These are phyloP conservation scores for Porites australiensis DNA, from an alignment of 64 coral and sea anemone species.

Conservation along the genomic window DNA sequence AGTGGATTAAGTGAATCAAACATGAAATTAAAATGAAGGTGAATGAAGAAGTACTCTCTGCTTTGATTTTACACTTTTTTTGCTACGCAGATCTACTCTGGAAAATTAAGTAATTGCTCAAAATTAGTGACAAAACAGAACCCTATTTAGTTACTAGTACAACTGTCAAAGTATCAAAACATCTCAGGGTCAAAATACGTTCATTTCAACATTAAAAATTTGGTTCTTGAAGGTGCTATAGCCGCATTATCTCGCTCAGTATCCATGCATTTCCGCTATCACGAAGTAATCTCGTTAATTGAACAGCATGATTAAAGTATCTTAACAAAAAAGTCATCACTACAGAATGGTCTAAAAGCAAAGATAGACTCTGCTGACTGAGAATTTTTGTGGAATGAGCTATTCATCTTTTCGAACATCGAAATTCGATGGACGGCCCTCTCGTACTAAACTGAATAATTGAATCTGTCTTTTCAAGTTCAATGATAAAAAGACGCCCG, in stretches of 20 bases:
- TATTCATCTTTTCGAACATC: no score
- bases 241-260: conserved; percentile 1
- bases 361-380: no score
- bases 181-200: not conserved
- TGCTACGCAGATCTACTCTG: no score
- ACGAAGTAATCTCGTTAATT: not conserved
- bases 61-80: not conserved
- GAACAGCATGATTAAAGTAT: not conserved
- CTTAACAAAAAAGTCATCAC: not conserved
- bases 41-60: not conserved
- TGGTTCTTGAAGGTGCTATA: not conserved
- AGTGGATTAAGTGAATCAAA: not conserved
- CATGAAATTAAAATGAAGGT: not conserved
- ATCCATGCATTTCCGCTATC: not conserved
- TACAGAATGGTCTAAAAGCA: no score
- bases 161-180: not conserved
- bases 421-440: no score
- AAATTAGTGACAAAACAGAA: not conserved
- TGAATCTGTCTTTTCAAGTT: no score
- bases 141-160: not conserved
- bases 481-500: no score
- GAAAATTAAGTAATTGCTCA: no score
- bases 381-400: no score
- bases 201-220: not conserved
- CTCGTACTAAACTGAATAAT: no score